Percentiles rank a stretch among this genome's conserved stretches.
Evolutionary conservation across 2,797 vertebrate species (phyloP).

Genomic region (Leptodactylus fallax): DNA sequence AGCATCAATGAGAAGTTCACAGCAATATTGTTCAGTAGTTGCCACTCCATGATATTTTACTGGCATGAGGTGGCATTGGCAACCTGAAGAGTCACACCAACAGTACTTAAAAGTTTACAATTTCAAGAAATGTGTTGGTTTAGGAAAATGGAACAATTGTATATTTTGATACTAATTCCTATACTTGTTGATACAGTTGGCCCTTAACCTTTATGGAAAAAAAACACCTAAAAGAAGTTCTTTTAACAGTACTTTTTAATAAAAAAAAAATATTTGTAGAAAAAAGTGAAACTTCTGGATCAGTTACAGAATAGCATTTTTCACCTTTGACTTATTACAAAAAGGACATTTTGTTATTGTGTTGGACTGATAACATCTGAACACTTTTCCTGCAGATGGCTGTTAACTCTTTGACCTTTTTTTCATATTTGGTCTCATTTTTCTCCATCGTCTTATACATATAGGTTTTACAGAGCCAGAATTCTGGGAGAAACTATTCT

Average conservation of each 20-base stretch:
- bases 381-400: not conserved
- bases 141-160: not conserved
- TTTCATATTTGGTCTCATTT: conserved; percentile 42
- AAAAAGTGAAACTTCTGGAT: conserved; percentile 10
- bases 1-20: conserved; percentile 3
- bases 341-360: conserved; percentile 26
- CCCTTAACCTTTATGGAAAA: not conserved
- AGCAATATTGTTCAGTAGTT: not conserved
- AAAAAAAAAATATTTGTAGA: not conserved
- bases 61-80: not conserved
- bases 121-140: not conserved
- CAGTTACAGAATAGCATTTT: not conserved
- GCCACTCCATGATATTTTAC: not conserved
- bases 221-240: not conserved
- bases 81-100: not conserved
- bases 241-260: not conserved
- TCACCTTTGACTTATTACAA: conserved; percentile 44
- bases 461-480: not conserved
- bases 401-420: conserved; percentile 54
- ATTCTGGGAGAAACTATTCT: not conserved
- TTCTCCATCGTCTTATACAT: not conserved
- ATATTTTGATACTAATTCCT: not conserved
- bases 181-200: not conserved
- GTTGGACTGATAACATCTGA: conserved; percentile 49
- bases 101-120: not conserved